Evolutionary conservation across 2,113 vertebrate species (phyloP).

Genomic region (Tragelaphus scriptus): DNA sequence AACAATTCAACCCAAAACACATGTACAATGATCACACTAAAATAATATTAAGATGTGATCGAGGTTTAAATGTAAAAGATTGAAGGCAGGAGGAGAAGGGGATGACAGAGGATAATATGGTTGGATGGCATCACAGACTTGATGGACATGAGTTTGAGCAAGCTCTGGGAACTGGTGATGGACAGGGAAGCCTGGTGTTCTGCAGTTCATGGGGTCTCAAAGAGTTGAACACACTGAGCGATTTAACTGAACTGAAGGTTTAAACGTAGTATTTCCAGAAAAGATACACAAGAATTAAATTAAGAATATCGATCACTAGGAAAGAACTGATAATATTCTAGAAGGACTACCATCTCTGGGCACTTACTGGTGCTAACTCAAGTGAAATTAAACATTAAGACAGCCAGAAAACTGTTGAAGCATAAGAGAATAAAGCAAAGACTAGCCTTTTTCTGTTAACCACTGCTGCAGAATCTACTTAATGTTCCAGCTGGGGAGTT

Average conservation of each 20-base stretch:
- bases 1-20: neutral
- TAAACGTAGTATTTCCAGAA: neutral
- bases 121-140: neutral
- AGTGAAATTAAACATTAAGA: conserved; percentile 31
- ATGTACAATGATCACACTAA: neutral
- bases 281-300: neutral
- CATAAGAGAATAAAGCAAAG: neutral
- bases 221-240: neutral
- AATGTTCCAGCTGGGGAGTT: conserved; percentile 34
- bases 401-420: neutral
- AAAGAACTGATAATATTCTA: neutral
- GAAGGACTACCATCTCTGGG: neutral
- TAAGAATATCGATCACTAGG: neutral
- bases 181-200: neutral
- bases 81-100: neutral
- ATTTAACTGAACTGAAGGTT: neutral
- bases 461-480: neutral
- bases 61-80: neutral
- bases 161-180: neutral
- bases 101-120: neutral
- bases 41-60: neutral
- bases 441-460: neutral
- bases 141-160: neutral
- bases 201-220: neutral
- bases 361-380: neutral